Conservation (phyloP, 92 coral and sea anemone species). For the Chrysogorgia sp. region DNA sequence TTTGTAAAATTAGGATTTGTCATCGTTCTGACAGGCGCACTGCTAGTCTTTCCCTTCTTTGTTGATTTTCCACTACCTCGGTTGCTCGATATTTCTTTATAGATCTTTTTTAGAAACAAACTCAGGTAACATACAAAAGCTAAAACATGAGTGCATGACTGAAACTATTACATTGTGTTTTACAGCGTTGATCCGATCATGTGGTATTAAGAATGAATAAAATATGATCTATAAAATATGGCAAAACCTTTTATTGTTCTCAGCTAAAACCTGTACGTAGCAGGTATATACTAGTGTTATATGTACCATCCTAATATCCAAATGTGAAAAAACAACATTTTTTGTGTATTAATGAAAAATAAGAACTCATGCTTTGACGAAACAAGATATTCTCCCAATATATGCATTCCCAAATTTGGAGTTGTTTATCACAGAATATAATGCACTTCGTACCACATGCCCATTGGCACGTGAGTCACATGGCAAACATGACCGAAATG, state of each 20-base stretch:
- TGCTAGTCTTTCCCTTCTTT: constrained; percentile 6
- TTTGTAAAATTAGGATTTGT: neutral
- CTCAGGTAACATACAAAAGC: neutral
- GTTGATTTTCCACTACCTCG: constrained; percentile 6
- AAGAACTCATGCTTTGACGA: neutral
- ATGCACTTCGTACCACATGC: too few relatives aligned
- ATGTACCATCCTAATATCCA: too few relatives aligned
- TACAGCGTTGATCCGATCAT: neutral
- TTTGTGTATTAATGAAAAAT: neutral
- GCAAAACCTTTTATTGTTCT: too few relatives aligned
- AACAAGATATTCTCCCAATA: constrained; percentile 2
- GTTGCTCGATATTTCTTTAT: neutral
- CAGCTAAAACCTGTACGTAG: too few relatives aligned
- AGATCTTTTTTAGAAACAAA: too few relatives aligned
- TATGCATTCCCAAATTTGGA: constrained; percentile 4
- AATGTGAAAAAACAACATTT: neutral
- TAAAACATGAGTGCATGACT: neutral
- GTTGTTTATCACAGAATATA: too few relatives aligned
- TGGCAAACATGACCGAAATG: too few relatives aligned
- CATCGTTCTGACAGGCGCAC: neutral
- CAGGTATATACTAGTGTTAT: too few relatives aligned
- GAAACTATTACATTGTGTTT: too few relatives aligned
- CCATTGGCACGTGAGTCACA: too few relatives aligned
- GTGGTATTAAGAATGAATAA: neutral
- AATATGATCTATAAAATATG: constrained; percentile 6